These are phyloP conservation scores for Dromaius novaehollandiae DNA, from an alignment of 2,113 vertebrate genomes.

Conservation along the genomic window DNA sequence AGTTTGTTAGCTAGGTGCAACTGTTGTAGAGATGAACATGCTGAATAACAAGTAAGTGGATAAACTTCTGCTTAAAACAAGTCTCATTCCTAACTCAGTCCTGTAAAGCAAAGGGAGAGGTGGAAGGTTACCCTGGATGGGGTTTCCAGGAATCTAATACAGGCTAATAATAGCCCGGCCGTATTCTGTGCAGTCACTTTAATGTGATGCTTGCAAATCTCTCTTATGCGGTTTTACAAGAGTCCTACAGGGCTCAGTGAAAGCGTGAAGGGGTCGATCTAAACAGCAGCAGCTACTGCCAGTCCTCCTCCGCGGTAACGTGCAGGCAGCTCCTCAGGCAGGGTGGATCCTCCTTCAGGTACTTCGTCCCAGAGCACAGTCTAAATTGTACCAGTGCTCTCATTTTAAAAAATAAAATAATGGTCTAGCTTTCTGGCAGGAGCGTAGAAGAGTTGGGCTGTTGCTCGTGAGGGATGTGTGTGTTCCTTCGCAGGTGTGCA, in stretches of 20 bases:
- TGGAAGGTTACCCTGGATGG: not conserved
- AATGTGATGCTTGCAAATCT: not conserved
- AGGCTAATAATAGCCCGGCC: not conserved
- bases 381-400: not conserved
- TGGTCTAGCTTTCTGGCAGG: not conserved
- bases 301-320: not conserved
- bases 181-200: not conserved
- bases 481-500: not conserved
- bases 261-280: not conserved
- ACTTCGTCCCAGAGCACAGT: not conserved
- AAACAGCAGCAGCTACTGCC: not conserved
- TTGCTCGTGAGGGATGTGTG: not conserved
- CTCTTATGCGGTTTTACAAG: not conserved
- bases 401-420: not conserved
- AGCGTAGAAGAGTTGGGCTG: not conserved
- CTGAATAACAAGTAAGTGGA: not conserved
- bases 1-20: not conserved
- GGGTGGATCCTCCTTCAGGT: not conserved
- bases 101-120: not conserved
- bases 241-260: not conserved
- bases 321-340: not conserved
- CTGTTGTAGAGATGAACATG: not conserved
- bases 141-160: not conserved
- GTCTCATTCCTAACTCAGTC: not conserved
- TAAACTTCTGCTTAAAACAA: not conserved